Evolutionary conservation across 2,113 vertebrate species (phyloP).

Genomic region (Lamprologus callipterus): DNA sequence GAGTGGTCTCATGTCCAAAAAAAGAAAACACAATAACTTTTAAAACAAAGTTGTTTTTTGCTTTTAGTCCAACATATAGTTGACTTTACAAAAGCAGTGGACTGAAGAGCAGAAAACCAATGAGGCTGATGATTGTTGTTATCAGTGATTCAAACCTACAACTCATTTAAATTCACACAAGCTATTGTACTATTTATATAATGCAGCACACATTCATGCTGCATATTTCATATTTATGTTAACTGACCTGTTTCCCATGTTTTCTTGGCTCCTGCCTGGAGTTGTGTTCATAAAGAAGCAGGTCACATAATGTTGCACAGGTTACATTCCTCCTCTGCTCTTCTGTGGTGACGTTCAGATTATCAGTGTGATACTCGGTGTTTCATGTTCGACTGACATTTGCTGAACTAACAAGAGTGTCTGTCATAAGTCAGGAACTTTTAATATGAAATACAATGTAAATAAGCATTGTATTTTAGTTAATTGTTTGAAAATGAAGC

Average conservation of each 20-base stretch:
- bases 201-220: neutral
- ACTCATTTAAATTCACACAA: rapidly evolving
- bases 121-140: rapidly evolving
- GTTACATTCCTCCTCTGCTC: neutral
- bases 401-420: neutral
- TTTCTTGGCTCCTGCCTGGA: neutral
- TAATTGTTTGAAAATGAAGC: neutral
- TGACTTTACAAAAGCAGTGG: neutral
- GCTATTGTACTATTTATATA: neutral
- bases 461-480: neutral
- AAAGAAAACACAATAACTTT: neutral
- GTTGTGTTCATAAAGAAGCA: neutral
- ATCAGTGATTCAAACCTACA: rapidly evolving
- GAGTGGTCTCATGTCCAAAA: neutral
- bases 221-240: neutral
- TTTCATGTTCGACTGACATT: neutral
- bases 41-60: rapidly evolving
- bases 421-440: neutral
- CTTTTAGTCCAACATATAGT: neutral
- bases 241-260: neutral
- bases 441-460: neutral
- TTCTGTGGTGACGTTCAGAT: neutral
- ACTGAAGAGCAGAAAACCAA: neutral
- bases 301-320: neutral
- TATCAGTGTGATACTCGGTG: rapidly evolving